These are phyloP conservation scores for Muntiacus reevesi DNA, from an alignment of 2,113 vertebrate genomes.

Conservation along the genomic window DNA sequence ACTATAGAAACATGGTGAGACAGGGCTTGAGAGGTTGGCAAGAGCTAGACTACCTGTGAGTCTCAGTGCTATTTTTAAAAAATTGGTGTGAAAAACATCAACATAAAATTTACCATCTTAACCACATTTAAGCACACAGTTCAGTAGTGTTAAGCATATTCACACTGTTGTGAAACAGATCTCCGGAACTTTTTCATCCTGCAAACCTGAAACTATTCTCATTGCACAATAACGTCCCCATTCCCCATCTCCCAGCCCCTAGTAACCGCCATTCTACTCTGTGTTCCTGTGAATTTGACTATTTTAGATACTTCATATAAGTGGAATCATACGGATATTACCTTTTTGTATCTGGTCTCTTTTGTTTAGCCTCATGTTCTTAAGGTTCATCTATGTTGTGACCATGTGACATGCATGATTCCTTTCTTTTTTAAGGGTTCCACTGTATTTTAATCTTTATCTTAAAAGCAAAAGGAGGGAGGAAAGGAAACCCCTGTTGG, in stretches of 20 bases:
- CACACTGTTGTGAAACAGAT: not conserved
- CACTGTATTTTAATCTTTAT: not conserved
- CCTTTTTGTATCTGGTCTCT: not conserved
- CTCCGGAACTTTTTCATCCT: not conserved
- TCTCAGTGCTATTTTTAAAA: not conserved
- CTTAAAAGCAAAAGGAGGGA: not conserved
- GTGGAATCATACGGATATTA: not conserved
- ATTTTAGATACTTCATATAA: not conserved
- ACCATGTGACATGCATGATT: not conserved
- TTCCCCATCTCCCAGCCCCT: not conserved
- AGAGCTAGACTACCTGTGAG: not conserved
- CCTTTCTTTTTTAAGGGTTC: not conserved
- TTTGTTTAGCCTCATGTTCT: not conserved
- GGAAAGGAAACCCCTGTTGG: not conserved
- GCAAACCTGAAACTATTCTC: not conserved
- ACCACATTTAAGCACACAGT: not conserved
- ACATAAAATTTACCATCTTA: not conserved
- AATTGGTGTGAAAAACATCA: not conserved
- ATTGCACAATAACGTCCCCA: not conserved
- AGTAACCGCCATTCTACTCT: not conserved
- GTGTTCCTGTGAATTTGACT: not conserved
- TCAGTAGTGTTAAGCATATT: not conserved
- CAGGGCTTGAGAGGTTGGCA: not conserved
- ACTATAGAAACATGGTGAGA: not conserved
- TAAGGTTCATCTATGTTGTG: not conserved